Percentiles rank a stretch among this genome's conserved stretches.
These are phyloP conservation scores for Hemicrepidius hirtus DNA, from an alignment of 2,888 invertebrate genomes.

Conservation along the genomic window DNA sequence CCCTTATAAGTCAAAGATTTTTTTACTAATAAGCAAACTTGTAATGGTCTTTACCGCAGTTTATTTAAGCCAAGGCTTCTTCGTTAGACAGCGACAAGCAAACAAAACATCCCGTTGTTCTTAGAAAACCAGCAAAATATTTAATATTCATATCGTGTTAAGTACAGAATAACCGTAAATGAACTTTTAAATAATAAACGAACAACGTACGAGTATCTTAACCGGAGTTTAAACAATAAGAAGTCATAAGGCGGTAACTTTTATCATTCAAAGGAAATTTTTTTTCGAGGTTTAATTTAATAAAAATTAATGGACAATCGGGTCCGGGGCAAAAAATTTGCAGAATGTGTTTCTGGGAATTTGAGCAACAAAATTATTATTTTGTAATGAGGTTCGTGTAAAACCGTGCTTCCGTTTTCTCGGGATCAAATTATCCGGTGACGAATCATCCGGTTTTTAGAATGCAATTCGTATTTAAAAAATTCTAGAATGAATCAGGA, in stretches of 20 bases:
- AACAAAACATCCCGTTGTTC: constrained; percentile 43
- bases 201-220: background rate
- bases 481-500: background rate
- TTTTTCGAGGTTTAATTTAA: no score
- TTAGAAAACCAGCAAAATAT: constrained; percentile 42
- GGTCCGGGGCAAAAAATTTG: background rate
- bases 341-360: constrained; percentile 10
- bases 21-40: no score
- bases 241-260: constrained; percentile 1
- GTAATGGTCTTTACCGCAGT: background rate
- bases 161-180: constrained; percentile 43
- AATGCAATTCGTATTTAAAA: background rate
- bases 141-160: constrained; percentile 46
- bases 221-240: constrained; percentile 8
- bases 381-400: constrained; percentile 7
- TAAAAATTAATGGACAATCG: background rate
- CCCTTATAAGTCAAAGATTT: no score
- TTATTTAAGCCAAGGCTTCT: background rate
- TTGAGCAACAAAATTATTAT: constrained; percentile 1
- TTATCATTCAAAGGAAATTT: background rate
- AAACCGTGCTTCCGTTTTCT: constrained; percentile 32
- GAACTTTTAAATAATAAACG: constrained; percentile 32
- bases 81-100: constrained; percentile 11
- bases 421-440: constrained; percentile 5
- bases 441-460: constrained; percentile 20